These are phyloP conservation scores for Pachyuromys duprasi DNA, from an alignment of 2,797 vertebrate genomes.

Conservation along the genomic window DNA sequence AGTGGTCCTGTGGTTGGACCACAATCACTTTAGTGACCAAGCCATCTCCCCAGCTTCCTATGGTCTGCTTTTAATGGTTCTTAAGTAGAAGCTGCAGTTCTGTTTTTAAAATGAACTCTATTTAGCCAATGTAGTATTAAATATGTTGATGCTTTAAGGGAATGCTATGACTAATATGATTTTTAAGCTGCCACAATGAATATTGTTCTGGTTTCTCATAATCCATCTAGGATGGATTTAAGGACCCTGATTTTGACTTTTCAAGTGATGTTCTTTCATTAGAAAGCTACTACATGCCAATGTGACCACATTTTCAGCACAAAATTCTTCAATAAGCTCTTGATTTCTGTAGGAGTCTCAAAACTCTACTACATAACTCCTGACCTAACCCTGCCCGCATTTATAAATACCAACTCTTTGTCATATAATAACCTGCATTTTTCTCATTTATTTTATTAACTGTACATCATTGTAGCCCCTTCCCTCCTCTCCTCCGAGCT, in stretches of 20 bases:
- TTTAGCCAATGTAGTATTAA: slow-evolving; percentile 39
- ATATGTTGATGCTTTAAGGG: slow-evolving; percentile 4
- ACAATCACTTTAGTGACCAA: not conserved
- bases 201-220: slow-evolving; percentile 36
- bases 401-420: not conserved
- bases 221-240: slow-evolving; percentile 30
- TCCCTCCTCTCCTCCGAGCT: too few species aligned
- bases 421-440: not conserved
- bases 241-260: slow-evolving; percentile 3
- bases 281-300: not conserved
- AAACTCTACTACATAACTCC: slow-evolving; percentile 31
- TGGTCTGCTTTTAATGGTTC: not conserved
- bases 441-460: too few species aligned
- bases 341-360: slow-evolving; percentile 16
- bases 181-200: not conserved
- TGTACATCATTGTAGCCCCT: too few species aligned
- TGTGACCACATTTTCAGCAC: not conserved
- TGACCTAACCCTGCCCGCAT: not conserved
- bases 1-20: not conserved
- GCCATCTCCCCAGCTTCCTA: not conserved
- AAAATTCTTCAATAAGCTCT: slow-evolving; percentile 41
- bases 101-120: not conserved
- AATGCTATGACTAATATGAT: slow-evolving; percentile 37
- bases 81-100: not conserved
- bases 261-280: not conserved